Evolutionary conservation across 2,113 vertebrate genomes (phyloP).

Genomic region (Ciconia stormi): DNA sequence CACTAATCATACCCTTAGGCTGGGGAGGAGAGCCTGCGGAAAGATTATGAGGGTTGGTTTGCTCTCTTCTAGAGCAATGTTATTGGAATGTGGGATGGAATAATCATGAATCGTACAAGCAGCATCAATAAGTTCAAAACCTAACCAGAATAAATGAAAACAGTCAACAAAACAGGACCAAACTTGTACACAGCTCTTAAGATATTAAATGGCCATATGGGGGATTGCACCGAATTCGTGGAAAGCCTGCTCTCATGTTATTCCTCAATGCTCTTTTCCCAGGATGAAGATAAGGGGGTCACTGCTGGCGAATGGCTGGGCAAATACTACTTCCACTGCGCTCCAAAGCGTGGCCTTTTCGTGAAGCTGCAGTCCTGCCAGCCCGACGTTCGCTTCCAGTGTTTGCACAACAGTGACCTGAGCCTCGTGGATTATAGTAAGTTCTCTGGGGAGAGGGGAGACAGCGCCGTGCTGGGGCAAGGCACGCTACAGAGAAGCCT

Average conservation of each 20-base stretch:
- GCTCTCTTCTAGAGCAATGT: neutral
- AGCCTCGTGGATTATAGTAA: neutral
- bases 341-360: slow-evolving; percentile 76
- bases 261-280: neutral
- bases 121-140: neutral
- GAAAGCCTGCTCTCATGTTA: neutral
- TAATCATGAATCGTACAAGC: neutral
- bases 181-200: neutral
- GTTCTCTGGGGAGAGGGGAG: neutral
- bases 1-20: too few relatives aligned
- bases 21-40: neutral
- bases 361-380: slow-evolving; percentile 78
- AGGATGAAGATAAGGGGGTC: slow-evolving; percentile 80
- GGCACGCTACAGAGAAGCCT: fast-evolving
- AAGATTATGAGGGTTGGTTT: neutral
- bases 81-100: neutral
- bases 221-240: fast-evolving
- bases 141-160: neutral
- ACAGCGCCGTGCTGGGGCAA: fast-evolving
- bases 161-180: neutral
- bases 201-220: fast-evolving
- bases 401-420: fast-evolving
- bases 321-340: slow-evolving; percentile 72
- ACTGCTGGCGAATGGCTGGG: slow-evolving; percentile 75
- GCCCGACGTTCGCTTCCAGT: slow-evolving; percentile 77